Percentiles rank a stretch among this genome's conserved stretches.
Evolutionary conservation across 2,888 invertebrate species (phyloP).

Genomic region (Graphium colonna): DNA sequence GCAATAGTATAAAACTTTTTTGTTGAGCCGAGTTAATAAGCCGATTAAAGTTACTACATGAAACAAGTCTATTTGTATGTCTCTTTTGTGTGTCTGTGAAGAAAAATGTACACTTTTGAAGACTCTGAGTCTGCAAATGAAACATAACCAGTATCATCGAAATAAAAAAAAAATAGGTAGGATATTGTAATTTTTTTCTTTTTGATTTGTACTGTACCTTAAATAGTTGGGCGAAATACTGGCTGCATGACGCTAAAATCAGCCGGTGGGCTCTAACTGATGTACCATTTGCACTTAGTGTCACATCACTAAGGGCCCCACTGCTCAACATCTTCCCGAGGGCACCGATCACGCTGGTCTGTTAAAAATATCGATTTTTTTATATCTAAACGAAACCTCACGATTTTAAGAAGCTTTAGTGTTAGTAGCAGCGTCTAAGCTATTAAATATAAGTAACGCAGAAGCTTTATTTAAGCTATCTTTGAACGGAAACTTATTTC

Average conservation of each 20-base stretch:
- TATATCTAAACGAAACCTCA: not conserved
- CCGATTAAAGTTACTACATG: too few species aligned
- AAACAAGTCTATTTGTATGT: too few species aligned
- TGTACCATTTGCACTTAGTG: constrained; percentile 90
- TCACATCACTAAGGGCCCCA: constrained; percentile 92
- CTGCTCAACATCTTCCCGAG: constrained; percentile 88
- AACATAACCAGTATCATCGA: too few species aligned
- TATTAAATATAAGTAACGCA: not conserved
- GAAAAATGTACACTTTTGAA: too few species aligned
- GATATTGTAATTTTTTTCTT: too few species aligned
- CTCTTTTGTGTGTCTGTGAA: too few species aligned
- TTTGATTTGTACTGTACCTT: constrained; percentile 75
- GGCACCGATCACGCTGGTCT: constrained; percentile 88
- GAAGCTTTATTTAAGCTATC: too few species aligned
- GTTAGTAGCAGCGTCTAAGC: not conserved
- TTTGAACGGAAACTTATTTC: too few species aligned
- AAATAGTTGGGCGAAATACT: constrained; percentile 93
- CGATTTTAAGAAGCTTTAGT: not conserved
- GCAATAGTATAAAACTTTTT: too few species aligned
- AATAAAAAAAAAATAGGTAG: too few species aligned
- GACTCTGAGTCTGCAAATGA: too few species aligned
- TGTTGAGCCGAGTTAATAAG: too few species aligned
- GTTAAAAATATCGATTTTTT: constrained; percentile 37
- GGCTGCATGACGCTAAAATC: constrained; percentile 93
- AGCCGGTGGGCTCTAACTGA: constrained; percentile 92